These are phyloP conservation scores for Gymnopithys bicolor DNA, from an alignment of 2,797 vertebrate species.

Conservation along the genomic window DNA sequence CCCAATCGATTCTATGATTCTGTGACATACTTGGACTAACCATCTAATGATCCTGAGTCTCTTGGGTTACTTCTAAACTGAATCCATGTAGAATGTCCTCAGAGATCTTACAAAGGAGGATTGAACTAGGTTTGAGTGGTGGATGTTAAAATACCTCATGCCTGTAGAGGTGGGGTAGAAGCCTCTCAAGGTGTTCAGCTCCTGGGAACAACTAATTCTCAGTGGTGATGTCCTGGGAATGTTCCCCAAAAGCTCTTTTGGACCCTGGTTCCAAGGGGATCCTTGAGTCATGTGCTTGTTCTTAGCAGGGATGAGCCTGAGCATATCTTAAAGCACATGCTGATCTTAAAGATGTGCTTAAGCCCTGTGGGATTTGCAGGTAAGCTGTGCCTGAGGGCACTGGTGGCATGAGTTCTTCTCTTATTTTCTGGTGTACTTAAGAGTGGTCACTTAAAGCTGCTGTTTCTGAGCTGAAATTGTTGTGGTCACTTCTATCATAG, in stretches of 20 bases:
- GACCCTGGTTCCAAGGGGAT: background rate
- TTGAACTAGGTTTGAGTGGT: background rate
- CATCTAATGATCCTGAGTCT: background rate
- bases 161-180: background rate
- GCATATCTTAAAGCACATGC: background rate
- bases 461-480: background rate
- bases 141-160: background rate
- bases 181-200: background rate
- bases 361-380: slow-evolving; percentile 1
- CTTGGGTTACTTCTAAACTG: background rate
- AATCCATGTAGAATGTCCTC: background rate
- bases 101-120: background rate
- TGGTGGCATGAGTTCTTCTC: background rate
- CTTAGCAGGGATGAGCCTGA: slow-evolving; percentile 7
- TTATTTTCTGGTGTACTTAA: background rate
- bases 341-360: slow-evolving; percentile 21
- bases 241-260: background rate
- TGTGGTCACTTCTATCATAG: background rate
- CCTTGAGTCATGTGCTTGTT: background rate
- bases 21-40: background rate
- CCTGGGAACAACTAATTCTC: background rate
- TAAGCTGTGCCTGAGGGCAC: background rate
- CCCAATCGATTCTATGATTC: too few relatives aligned
- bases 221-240: background rate
- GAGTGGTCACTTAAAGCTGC: background rate